These are phyloP conservation scores for Phoenicopterus ruber DNA, from an alignment of 2,113 vertebrate species.

Conservation along the genomic window DNA sequence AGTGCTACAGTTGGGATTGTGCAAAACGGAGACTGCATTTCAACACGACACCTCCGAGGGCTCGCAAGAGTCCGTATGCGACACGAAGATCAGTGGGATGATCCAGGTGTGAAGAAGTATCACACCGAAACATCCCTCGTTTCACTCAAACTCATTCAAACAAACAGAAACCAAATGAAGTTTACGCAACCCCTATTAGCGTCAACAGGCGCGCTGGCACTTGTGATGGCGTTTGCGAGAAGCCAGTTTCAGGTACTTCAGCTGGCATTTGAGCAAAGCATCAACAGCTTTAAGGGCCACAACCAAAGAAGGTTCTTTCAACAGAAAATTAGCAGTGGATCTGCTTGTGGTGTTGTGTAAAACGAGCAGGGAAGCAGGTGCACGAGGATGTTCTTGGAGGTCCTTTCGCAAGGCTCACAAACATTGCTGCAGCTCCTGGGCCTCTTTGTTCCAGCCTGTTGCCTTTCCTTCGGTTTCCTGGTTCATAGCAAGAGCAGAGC, in stretches of 20 bases:
- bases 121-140: neutral
- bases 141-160: neutral
- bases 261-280: neutral
- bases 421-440: neutral
- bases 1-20: neutral
- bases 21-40: neutral
- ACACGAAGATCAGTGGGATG: accelerated
- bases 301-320: constrained; percentile 22
- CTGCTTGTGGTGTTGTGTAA: constrained; percentile 18
- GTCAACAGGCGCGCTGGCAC: neutral
- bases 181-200: neutral
- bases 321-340: neutral
- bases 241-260: neutral
- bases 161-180: neutral
- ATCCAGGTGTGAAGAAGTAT: neutral
- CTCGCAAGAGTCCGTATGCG: neutral
- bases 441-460: constrained; percentile 30
- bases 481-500: constrained; percentile 69
- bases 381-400: neutral
- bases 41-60: neutral
- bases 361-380: constrained; percentile 67
- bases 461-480: constrained; percentile 42
- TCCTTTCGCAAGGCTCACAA: neutral
- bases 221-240: neutral
- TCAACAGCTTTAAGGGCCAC: neutral